Conservation (phyloP, 2,797 vertebrate species). For the Phalloptychus januarius region DNA sequence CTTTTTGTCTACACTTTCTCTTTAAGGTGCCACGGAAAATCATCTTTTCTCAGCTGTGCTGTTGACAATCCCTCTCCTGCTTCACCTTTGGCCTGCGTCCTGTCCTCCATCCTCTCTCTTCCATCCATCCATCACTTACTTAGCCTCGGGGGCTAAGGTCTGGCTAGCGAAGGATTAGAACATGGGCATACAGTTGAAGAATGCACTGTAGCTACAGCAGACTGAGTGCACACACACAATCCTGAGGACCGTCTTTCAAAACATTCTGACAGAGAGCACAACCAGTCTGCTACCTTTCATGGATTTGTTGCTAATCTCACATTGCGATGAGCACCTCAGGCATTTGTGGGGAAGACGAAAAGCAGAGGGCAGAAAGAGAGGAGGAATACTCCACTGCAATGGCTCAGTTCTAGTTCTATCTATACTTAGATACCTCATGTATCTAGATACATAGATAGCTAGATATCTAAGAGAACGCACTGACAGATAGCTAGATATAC, state of each 20-base stretch:
- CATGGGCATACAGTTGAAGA: constrained; percentile 50
- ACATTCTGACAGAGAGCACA: constrained; percentile 73
- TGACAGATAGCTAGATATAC: no score
- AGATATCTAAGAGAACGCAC: no score
- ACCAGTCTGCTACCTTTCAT: constrained; percentile 73
- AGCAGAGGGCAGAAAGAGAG: constrained; percentile 38
- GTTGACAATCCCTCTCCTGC: constrained; percentile 34
- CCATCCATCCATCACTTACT: constrained; percentile 29
- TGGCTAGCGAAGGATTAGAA: constrained; percentile 80
- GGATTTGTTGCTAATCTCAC: constrained; percentile 81
- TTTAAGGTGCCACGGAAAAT: constrained; percentile 48
- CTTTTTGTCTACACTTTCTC: neutral
- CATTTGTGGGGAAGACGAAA: constrained; percentile 55
- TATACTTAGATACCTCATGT: neutral
- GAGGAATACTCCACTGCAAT: constrained; percentile 54
- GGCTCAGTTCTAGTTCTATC: constrained; percentile 33
- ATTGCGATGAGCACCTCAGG: constrained; percentile 67
- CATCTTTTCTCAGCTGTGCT: constrained; percentile 60
- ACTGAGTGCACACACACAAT: constrained; percentile 35
- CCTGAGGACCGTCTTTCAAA: constrained; percentile 74
- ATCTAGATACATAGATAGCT: neutral
- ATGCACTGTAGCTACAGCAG: constrained; percentile 23
- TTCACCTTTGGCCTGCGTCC: constrained; percentile 44
- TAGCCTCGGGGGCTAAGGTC: constrained; percentile 53
- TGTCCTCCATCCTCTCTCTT: constrained; percentile 39